Base-by-base conservation (phyloP, 2,797 vertebrate genomes). In the Chloroceryle amazona region DNA sequence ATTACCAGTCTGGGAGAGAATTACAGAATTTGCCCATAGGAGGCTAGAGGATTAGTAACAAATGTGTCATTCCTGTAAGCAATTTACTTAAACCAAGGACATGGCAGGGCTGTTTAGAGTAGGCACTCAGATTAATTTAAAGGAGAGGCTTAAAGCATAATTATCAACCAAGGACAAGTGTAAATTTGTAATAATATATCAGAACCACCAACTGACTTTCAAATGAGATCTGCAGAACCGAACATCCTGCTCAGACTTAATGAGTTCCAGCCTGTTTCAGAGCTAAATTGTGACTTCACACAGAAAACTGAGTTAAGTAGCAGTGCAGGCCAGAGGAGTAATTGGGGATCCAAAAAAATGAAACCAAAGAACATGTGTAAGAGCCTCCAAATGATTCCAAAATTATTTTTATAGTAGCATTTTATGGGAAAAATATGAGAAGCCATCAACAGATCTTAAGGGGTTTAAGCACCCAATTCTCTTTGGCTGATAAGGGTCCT, bases 61-160 rank as follows among this genome's bases (percentile, higher is more conserved):
- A 98, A 97, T 93, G 74, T 97, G 96, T 95, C 96, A 88, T 72
- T 97, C 87, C 97, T 97, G 95, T 57, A 98, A 98, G 95, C 86
- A 97, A 98, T 97, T 96, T 87, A 79, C 89, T 97, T 96, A 96
- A 98, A 97, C 96, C 89, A 95, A 96, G 97, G 89, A 83, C 74
- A 70, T 9, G 13, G 90, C 52, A 90, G 71, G 80, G 55, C 66
- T 58, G 39, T 83, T 91, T 78, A 93, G 86, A 94, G 73, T 67
- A 79, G 71, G 78, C 75, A 88, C 93, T 91, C 97, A 86, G 19
- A 97, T 96, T 84, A 75, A 96, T 94, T 83, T 92, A 96, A 96
- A 96, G 95, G 92, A 97, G 97, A 96, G 96, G 91, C 94, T 97
- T 96, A 93, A 86, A 97, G 85, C 88, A 89, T 96, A 96, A 97